Evolutionary conservation across 2,888 invertebrate genomes (phyloP).

Genomic region (Dasysyrphus tricinctus): DNA sequence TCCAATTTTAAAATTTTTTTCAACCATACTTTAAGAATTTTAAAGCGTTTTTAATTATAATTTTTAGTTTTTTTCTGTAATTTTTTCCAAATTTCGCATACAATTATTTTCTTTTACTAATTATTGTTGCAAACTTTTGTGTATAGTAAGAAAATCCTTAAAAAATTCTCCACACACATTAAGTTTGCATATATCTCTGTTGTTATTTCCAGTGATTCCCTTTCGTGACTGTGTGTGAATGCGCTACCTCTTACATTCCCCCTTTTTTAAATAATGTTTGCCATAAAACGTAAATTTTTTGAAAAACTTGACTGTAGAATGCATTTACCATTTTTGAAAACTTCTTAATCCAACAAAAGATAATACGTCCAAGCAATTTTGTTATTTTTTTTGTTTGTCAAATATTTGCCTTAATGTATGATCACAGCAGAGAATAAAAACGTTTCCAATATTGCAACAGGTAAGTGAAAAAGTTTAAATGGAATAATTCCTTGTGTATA

Average conservation of each 20-base stretch:
- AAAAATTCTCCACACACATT: conserved; percentile 36
- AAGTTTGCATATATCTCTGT: conserved; percentile 63
- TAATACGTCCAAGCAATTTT: conserved; percentile 41
- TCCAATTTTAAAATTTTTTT: conserved; percentile 41
- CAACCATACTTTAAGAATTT: conserved; percentile 19
- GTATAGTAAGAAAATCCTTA: conserved; percentile 50
- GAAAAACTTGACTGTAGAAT: conserved; percentile 65
- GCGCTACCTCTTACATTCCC: conserved; percentile 46
- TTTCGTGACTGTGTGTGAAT: conserved; percentile 74
- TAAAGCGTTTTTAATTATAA: conserved; percentile 40
- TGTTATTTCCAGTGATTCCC: conserved; percentile 71
- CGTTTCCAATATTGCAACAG: conserved; percentile 70
- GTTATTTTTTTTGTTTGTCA: conserved; percentile 31
- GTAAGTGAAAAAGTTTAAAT: conserved; percentile 56
- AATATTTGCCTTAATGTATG: conserved; percentile 46
- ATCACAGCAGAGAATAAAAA: conserved; percentile 60
- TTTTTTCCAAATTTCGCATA: conserved; percentile 23
- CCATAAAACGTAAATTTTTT: conserved; percentile 60
- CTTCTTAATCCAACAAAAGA: conserved; percentile 60
- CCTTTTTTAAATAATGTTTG: conserved; percentile 63
- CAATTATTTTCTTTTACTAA: conserved; percentile 24
- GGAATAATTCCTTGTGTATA: conserved; percentile 45
- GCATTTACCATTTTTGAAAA: conserved; percentile 69
- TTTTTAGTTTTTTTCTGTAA: conserved; percentile 14
- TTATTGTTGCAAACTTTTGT: conserved; percentile 55